These are phyloP conservation scores for Synergus gifuensis DNA, from an alignment of 2,888 invertebrate species.

Conservation along the genomic window DNA sequence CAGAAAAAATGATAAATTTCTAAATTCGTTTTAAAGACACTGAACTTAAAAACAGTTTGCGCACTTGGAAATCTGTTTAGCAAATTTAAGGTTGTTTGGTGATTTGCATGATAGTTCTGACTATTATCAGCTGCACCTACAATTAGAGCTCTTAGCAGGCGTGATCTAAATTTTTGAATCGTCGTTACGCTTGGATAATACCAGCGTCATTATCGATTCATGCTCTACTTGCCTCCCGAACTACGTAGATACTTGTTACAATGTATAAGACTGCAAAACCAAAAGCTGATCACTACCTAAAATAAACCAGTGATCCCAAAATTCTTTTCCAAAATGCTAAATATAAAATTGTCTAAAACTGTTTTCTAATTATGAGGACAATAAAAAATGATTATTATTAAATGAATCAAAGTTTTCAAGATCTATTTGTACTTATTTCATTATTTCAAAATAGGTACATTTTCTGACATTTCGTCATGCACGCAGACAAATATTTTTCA, in stretches of 20 bases:
- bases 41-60: background rate
- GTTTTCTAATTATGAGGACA: background rate
- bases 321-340: background rate
- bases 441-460: too few species aligned
- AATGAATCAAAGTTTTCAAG: background rate
- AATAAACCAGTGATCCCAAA: background rate
- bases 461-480: background rate
- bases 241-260: background rate
- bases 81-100: conserved; percentile 3
- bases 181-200: conserved; percentile 55
- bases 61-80: background rate
- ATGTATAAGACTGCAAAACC: background rate
- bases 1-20: background rate
- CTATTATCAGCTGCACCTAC: conserved; percentile 61
- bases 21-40: too few species aligned
- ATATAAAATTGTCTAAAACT: background rate
- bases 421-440: background rate
- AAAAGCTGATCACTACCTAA: background rate
- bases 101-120: conserved; percentile 48
- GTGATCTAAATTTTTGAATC: conserved; percentile 63
- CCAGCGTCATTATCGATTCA: conserved; percentile 59
- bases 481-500: background rate
- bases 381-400: background rate
- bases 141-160: conserved; percentile 65
- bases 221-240: conserved; percentile 46